Evolutionary conservation across 2,797 vertebrate genomes (phyloP), one percentile per base, ranked within the genome.

Genomic region (Bovichtus variegatus): DNA sequence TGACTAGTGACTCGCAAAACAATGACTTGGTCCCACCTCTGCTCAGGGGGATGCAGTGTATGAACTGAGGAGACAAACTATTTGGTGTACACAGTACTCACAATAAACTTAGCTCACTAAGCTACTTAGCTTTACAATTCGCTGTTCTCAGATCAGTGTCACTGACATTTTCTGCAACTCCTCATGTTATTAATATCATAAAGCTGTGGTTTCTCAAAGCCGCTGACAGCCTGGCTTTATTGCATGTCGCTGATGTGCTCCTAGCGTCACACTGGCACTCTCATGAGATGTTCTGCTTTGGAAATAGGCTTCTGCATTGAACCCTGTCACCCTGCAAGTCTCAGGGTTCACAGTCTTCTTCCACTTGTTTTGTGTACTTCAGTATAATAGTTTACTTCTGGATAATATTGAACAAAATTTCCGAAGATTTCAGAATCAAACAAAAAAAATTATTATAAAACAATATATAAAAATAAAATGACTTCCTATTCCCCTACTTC

Each of bases 221-320:
- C 13, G 10, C 18, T 58, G 72, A 58, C 62, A 68, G 60, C 36
- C 44, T 29, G 63, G 36, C 36, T 51, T 43, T 44, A 65, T 47
- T 70, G 58, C 46, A 41, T 38, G 65, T 55, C 73, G 65, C 54
- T 71, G 34, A 55, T 43, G 23, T 66, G 47, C 13, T 61, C 23
- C 34, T 10, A 34, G 2, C 3, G 2, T 36, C 43, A 16, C 49
- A 46, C 23, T 69, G 21, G 7, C 74, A 74, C 66, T 44, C 25
- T 44, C 13, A 47, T 55, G 64, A 71, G 60, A 78, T 34, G 34
- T 57, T 74, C 68, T 44, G 40, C 36, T 63, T 61, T 61, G 41
- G 19, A 29, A 5, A 18, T 36, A 15, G 5, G 21, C 21, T 21
- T 3, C 21, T 36, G 46, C 13, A 1, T 16, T 21, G 4, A 40